phyloP scores from a whole-genome alignment of 2,797 vertebrate species.

The Varecia variegata region DNA sequence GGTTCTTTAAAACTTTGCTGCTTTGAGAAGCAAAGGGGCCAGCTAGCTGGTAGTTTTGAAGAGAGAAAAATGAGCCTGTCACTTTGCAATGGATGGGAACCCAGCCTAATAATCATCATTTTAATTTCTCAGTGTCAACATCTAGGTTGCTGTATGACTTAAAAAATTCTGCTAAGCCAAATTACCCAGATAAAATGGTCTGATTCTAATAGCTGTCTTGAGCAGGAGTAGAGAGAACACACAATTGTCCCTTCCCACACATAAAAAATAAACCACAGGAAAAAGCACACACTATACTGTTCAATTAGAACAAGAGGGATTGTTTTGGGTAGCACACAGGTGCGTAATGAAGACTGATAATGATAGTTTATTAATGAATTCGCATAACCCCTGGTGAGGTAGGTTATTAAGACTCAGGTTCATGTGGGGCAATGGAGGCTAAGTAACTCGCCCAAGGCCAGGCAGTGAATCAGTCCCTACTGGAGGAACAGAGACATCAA shows the following conservation, averaged over 20 bases:
- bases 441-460: conserved; percentile 61
- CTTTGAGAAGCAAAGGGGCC: conserved; percentile 72
- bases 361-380: conserved; percentile 77
- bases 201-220: conserved; percentile 38
- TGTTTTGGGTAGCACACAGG: conserved; percentile 63
- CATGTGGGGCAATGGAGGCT: conserved; percentile 48
- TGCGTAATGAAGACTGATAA: conserved; percentile 76
- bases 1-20: conserved; percentile 82
- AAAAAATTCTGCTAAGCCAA: conserved; percentile 68
- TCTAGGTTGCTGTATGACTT: conserved; percentile 65
- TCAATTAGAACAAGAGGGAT: conserved; percentile 78
- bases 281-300: conserved; percentile 40
- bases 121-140: conserved; percentile 78
- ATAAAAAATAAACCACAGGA: conserved; percentile 69
- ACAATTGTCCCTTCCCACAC: conserved; percentile 16
- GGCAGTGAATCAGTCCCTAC: conserved; percentile 31
- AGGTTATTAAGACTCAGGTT: conserved; percentile 65
- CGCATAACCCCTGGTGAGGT: conserved; percentile 59
- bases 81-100: conserved; percentile 63
- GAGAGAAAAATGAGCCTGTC: conserved; percentile 77
- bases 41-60: conserved; percentile 77
- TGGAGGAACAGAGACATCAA: not conserved
- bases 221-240: conserved; percentile 52
- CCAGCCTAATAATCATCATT: conserved; percentile 80
- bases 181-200: conserved; percentile 52